Base-by-base conservation (phyloP, 2,113 vertebrate species). In the Aphelocoma coerulescens region DNA sequence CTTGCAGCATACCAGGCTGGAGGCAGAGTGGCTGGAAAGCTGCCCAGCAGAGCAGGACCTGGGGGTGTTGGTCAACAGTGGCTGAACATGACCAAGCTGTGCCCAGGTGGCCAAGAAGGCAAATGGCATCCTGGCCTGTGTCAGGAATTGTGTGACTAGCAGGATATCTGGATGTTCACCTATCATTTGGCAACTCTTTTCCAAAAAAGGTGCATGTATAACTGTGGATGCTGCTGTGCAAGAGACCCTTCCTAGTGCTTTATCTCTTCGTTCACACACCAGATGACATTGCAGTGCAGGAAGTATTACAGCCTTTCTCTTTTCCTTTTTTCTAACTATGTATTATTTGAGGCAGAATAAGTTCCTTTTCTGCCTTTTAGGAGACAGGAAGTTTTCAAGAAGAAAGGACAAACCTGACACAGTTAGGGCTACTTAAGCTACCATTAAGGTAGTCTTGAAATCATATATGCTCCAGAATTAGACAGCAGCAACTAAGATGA, bases 111-210 rank as follows among this genome's bases (percentile, higher is more conserved):
- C 78, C 54, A 35, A 48, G 30, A 61, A 68, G 14, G 13, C n/a
- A 7, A 61, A 21, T 6, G 30, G 14, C 30, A 54, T 48, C 71
- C 4, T 48, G n/a, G 30, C 6, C 24, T 75, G 13, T 10, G 21
- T 2, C 28, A 68, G n/a, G 1, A 54, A 18, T 2, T 32, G 2
- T 6, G 46, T 30, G 11, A 16, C 20, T 1, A 48, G n/a, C 30
- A 41, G 62, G 21, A 35, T 59, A 63, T 35, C 18, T 33, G 11
- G 18, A 71, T 82, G 43, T 63, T 67, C 30, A 44, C 20, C 15
- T 57, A 26, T 35, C 22, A 5, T 68, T 77, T 49, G 41, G 13
- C 11, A 85, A 79, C 19, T 6, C 24, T 83, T 73, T 48, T 48
- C 26, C 16, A 13, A 9, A 13, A 76, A 81, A 49, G 7, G 3